These are phyloP conservation scores for Pangasius larnaudii DNA, from an alignment of 2,797 vertebrate species.

Conservation along the genomic window DNA sequence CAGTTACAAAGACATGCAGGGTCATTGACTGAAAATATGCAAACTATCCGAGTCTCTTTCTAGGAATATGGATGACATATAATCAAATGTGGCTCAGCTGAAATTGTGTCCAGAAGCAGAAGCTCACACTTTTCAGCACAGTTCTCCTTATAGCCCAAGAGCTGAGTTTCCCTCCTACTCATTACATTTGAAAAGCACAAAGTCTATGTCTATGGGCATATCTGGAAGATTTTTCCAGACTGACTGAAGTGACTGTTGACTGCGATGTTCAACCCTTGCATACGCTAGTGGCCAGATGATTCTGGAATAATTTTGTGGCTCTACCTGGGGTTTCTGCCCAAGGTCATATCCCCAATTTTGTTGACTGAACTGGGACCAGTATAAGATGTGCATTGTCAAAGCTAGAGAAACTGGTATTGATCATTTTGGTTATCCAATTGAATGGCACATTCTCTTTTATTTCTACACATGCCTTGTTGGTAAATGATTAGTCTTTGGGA, in stretches of 20 bases:
- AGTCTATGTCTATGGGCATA: not conserved
- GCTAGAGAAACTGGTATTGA: slow-evolving; percentile 33
- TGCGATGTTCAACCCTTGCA: not conserved
- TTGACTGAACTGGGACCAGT: slow-evolving; percentile 5
- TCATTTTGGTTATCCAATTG: slow-evolving; percentile 34
- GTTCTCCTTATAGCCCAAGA: not conserved
- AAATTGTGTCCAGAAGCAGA: not conserved
- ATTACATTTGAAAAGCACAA: not conserved
- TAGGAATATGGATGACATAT: not conserved
- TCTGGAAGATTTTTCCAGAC: not conserved
- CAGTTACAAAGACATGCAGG: slow-evolving; percentile 14
- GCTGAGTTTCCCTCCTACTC: not conserved
- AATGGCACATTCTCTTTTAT: slow-evolving; percentile 24
- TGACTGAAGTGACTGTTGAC: not conserved
- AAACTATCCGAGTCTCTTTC: not conserved
- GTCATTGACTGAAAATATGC: not conserved
- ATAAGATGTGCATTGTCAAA: slow-evolving; percentile 44
- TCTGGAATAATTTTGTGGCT: not conserved
- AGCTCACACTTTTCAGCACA: not conserved
- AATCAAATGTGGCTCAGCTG: not conserved
- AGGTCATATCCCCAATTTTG: not conserved
- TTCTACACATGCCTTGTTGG: slow-evolving; percentile 38
- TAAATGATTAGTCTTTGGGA: slow-evolving; percentile 24
- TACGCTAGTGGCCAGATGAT: not conserved
- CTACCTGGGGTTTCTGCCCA: not conserved